These are phyloP conservation scores for Columba livia DNA, from an alignment of 2,113 vertebrate species.

Conservation along the genomic window DNA sequence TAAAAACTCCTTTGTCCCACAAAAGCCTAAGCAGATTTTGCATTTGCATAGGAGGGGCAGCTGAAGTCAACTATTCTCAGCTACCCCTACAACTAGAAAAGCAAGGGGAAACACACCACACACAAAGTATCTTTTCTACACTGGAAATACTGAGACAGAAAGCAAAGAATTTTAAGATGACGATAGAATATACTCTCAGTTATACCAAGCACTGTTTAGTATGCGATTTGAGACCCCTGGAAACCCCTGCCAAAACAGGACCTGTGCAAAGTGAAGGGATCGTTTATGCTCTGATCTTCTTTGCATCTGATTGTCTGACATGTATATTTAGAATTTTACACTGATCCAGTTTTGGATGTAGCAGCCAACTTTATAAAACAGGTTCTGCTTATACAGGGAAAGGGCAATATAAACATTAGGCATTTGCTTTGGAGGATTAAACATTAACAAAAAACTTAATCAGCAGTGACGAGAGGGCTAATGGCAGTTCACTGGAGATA, in stretches of 20 bases:
- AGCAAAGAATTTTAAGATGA: background rate
- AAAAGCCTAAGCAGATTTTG: background rate
- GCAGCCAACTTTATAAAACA: background rate
- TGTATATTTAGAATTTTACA: background rate
- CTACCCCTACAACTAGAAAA: background rate
- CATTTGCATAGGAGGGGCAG: background rate
- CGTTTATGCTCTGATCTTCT: background rate
- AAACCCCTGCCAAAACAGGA: background rate
- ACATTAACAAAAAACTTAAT: conserved; percentile 4
- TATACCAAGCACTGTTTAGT: background rate
- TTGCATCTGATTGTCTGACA: background rate
- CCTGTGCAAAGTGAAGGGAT: rapidly evolving
- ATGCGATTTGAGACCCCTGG: background rate
- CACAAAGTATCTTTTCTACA: background rate
- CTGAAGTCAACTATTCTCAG: background rate
- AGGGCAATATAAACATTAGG: background rate
- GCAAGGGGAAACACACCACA: background rate
- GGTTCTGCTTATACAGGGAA: background rate
- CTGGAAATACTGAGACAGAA: background rate
- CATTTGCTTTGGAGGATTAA: conserved; percentile 8
- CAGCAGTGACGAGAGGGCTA: background rate
- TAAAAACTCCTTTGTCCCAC: background rate
- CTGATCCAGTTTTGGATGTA: background rate
- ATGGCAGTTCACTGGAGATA: conserved; percentile 15
- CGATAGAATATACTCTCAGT: background rate